A percentile compares a stretch with the other conserved stretches of the same genome.
These are phyloP conservation scores for Phalloptychus januarius DNA, from an alignment of 2,797 vertebrate genomes.

Conservation along the genomic window DNA sequence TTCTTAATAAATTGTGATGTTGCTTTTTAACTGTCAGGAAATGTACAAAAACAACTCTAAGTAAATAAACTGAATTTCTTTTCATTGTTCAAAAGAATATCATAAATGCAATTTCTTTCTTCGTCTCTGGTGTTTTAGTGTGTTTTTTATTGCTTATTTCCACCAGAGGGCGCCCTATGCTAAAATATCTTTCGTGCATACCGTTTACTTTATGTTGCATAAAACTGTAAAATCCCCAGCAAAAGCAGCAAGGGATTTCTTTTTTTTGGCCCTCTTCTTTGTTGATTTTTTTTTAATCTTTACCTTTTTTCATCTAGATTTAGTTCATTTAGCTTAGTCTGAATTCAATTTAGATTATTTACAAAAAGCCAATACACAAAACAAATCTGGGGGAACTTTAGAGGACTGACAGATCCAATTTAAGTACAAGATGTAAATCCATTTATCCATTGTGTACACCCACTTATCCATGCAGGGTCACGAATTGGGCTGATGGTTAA, in stretches of 20 bases:
- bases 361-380: not conserved
- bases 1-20: not conserved
- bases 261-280: not conserved
- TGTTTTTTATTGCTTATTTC: not conserved
- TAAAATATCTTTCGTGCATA: constrained; percentile 3
- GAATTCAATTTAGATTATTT: not conserved
- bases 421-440: not conserved
- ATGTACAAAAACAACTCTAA: not conserved
- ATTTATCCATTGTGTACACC: too few relatives aligned
- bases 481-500: too few relatives aligned
- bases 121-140: not conserved
- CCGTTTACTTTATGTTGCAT: not conserved
- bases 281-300: not conserved
- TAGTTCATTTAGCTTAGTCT: not conserved
- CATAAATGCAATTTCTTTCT: not conserved
- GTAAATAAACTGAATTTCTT: not conserved
- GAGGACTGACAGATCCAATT: not conserved
- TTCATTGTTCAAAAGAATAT: not conserved
- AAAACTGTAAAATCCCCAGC: not conserved
- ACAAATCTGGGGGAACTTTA: not conserved
- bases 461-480: too few relatives aligned
- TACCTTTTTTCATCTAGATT: too few relatives aligned
- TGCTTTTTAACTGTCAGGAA: not conserved
- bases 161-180: constrained; percentile 55
- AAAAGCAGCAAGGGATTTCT: not conserved